Conservation (phyloP, 2,888 invertebrate species). For the Drosophila merina region DNA sequence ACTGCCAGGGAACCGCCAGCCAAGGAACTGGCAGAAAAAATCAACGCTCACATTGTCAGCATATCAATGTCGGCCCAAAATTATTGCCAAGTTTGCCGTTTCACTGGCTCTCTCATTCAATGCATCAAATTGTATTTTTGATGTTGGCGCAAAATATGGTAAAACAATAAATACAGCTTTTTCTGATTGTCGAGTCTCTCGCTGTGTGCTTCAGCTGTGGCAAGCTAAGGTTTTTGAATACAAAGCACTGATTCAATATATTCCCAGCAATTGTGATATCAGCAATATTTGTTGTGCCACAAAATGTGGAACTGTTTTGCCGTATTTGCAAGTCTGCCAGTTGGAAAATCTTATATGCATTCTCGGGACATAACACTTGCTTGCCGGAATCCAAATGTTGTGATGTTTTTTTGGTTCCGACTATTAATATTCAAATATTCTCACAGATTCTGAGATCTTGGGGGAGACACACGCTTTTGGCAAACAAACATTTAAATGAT, state of each 20-base stretch:
- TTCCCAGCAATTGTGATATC: background rate
- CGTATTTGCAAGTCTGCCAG: background rate
- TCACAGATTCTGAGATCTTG: slow-evolving; percentile 46
- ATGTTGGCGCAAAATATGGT: slow-evolving; percentile 62
- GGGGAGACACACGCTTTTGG: background rate
- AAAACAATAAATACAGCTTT: slow-evolving; percentile 71
- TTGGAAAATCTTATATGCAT: background rate
- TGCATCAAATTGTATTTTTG: slow-evolving; percentile 57
- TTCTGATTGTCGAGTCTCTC: slow-evolving; percentile 4
- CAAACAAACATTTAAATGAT: slow-evolving; percentile 71
- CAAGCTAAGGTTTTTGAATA: slow-evolving; percentile 1
- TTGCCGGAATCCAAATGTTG: background rate
- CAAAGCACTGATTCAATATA: slow-evolving; percentile 14
- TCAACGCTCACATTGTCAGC: slow-evolving; percentile 73
- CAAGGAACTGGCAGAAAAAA: slow-evolving; percentile 37
- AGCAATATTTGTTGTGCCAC: background rate
- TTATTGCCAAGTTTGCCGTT: slow-evolving; percentile 31
- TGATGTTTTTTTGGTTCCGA: slow-evolving; percentile 42
- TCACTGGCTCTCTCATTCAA: slow-evolving; percentile 29
- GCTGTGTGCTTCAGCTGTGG: background rate
- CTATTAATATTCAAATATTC: slow-evolving; percentile 66
- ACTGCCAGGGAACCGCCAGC: slow-evolving; percentile 3
- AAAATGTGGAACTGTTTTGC: background rate
- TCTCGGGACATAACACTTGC: background rate
- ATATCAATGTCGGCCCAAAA: slow-evolving; percentile 62